phyloP scores from a whole-genome alignment of 2,888 invertebrate genomes.

The Eledona agricola region DNA sequence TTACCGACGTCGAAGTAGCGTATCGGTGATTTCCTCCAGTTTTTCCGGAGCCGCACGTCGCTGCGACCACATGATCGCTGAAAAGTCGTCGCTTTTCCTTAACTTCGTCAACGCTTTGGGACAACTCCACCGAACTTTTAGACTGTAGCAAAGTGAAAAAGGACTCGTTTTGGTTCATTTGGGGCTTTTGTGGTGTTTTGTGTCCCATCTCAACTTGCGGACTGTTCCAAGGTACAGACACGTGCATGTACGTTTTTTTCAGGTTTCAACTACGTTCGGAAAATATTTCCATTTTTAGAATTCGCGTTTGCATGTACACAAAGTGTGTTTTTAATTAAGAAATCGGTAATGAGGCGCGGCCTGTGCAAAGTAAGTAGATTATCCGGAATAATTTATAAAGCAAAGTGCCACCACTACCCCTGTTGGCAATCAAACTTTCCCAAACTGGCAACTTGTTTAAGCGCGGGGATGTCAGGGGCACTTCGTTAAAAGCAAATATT shows the following conservation, averaged over 20 bases:
- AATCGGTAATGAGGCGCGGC: no score
- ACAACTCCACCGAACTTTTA: no score
- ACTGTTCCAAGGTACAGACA: no score
- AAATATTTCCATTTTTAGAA: no score
- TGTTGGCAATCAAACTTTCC: not conserved
- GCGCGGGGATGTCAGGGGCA: no score
- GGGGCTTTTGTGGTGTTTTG: slow-evolving; percentile 35
- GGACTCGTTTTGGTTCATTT: slow-evolving; percentile 39
- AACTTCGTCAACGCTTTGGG: slow-evolving; percentile 16
- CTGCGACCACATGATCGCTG: slow-evolving; percentile 28
- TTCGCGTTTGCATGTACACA: no score
- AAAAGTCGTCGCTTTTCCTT: slow-evolving; percentile 6
- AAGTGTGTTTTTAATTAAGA: no score
- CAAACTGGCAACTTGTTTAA: not conserved
- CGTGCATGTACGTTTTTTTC: not conserved
- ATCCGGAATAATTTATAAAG: slow-evolving; percentile 2
- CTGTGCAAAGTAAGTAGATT: not conserved
- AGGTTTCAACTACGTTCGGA: no score
- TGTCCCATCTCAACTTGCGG: slow-evolving; percentile 7
- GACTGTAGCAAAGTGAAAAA: no score
- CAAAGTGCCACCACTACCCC: slow-evolving; percentile 1
- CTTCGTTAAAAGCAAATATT: no score
- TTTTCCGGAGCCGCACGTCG: slow-evolving; percentile 37
- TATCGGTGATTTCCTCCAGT: slow-evolving; percentile 44
- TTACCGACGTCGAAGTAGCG: slow-evolving; percentile 48